These are phyloP conservation scores for Rhamnusium bicolor DNA, from an alignment of 2,888 invertebrate species.

Conservation along the genomic window DNA sequence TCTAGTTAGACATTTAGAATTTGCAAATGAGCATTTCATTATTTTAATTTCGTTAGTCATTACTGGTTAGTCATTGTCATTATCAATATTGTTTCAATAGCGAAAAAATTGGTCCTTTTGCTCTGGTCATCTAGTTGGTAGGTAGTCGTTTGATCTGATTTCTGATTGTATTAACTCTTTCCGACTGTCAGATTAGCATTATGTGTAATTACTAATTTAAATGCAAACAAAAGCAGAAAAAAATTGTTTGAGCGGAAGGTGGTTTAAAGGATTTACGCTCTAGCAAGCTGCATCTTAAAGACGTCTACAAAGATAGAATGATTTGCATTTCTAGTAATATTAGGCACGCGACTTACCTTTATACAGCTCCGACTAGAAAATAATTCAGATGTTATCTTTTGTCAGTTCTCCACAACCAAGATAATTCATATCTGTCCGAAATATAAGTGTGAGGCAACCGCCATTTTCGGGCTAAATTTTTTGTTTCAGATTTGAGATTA, in stretches of 20 bases:
- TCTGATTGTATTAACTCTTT: neutral
- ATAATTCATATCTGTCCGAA: neutral
- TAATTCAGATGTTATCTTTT: neutral
- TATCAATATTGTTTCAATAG: too few species aligned
- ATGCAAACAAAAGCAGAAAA: neutral
- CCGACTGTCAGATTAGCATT: neutral
- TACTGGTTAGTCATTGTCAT: too few species aligned
- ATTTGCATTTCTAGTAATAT: conserved; percentile 24
- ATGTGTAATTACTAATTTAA: neutral
- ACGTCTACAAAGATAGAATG: conserved; percentile 1
- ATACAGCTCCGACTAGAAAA: neutral
- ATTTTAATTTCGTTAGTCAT: too few species aligned
- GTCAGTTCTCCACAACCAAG: neutral
- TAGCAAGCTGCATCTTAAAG: conserved; percentile 1
- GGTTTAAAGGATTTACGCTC: conserved; percentile 16
- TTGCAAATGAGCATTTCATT: too few species aligned
- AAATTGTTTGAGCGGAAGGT: neutral
- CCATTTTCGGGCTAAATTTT: too few species aligned
- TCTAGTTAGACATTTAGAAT: too few species aligned
- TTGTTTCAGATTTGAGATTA: too few species aligned
- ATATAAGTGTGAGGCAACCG: neutral
- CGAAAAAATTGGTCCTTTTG: too few species aligned
- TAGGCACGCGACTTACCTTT: conserved; percentile 24
- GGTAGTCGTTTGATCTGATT: too few species aligned
- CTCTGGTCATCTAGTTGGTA: too few species aligned